Evolutionary conservation across 2,888 invertebrate genomes (phyloP), one percentile per base, ranked within the genome.

Genomic region (Micoletzkya japonica): DNA sequence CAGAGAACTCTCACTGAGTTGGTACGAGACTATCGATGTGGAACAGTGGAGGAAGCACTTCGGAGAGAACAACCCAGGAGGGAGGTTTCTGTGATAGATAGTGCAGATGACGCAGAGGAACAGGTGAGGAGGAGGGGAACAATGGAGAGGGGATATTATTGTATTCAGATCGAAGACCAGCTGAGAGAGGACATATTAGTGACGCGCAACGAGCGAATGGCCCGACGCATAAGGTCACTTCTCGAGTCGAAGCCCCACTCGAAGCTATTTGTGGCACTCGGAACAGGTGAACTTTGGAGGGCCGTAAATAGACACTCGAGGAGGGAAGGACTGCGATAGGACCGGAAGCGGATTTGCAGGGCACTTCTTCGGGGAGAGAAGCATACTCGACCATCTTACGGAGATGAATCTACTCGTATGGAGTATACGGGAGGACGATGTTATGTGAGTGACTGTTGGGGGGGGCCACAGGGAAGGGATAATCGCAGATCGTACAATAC

Each of bases 211-310:
- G 77, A 86, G 64, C 80, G 88, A 69, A 89, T 89, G 89, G 88
- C 88, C 10, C 79, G 85, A 44, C 81, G 88, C 60, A 87, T 88
- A 1, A 81, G 86, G 10, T 79, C 85, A 60, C 82, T 89, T 54
- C 82, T 89, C n/a, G 73, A 81, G 32, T 78, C 83, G n/a, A 79
- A 87, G 76, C 87, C 88, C 0, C 81, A 87, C 60, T 82, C 86
- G 68, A 87, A 86, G 67, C 87, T 87, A 80, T 89, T 89, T 83
- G 88, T 89, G 77, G 89, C 89, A 56, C 87, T 89, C 76, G 89
- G 89, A 73, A 88, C 89, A 77, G 89, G 89, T 87, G 1, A 37
- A 28, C 2, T n/a, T 26, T 14, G n/a, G n/a, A n/a, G n/a, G n/a
- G n/a, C n/a, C n/a, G n/a, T n/a, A n/a, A n/a, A n/a, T n/a, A n/a